phyloP scores from a whole-genome alignment of 2,113 vertebrate genomes.

The Malurus alboscapulatus region DNA sequence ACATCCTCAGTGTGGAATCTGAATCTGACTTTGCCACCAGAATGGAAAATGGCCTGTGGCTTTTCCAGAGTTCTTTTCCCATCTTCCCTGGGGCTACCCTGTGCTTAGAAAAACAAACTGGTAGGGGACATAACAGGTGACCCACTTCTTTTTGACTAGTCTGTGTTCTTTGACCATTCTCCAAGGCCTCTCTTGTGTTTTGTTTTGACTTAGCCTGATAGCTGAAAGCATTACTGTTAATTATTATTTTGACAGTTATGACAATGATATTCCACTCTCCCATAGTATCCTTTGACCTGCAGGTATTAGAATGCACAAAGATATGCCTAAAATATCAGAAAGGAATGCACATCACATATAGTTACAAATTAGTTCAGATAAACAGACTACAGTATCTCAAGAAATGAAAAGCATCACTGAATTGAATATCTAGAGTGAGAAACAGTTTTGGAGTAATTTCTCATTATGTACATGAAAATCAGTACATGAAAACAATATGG shows the following conservation, averaged over 20 bases:
- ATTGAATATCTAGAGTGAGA: background rate
- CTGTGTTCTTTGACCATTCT: background rate
- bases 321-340: background rate
- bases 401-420: background rate
- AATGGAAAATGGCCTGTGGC: background rate
- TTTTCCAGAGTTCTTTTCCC: background rate
- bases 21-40: background rate
- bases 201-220: background rate
- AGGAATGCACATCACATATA: constrained; percentile 1
- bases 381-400: background rate
- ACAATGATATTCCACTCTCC: background rate
- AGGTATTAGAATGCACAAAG: constrained; percentile 1
- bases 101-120: background rate
- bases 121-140: background rate
- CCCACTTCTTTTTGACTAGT: background rate
- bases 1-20: background rate
- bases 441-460: background rate
- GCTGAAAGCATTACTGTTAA: constrained; percentile 10
- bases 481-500: background rate
- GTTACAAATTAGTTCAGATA: background rate
- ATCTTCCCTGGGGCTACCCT: background rate
- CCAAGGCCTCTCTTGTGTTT: background rate
- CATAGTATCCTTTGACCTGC: background rate
- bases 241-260: constrained; percentile 1
- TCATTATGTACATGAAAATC: background rate